Conservation (phyloP, 2,888 invertebrate species). For the Parthenolecanium corni region DNA sequence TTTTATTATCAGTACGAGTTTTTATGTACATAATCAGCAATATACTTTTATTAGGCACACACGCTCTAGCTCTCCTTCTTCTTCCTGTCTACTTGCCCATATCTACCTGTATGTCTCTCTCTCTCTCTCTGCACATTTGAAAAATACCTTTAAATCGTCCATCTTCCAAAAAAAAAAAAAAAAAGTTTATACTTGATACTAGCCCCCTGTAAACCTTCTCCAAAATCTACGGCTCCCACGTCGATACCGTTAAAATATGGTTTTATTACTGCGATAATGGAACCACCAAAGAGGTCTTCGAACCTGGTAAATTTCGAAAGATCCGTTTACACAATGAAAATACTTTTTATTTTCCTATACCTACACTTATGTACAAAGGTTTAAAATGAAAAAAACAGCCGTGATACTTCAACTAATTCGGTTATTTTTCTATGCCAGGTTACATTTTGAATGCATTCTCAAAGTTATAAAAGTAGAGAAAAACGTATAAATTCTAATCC, state of each 20-base stretch:
- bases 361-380: not conserved
- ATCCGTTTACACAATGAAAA: slow-evolving; percentile 10
- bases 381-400: no score
- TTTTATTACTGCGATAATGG: slow-evolving; percentile 27
- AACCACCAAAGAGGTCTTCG: slow-evolving; percentile 16
- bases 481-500: no score
- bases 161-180: not conserved
- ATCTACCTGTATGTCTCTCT: not conserved
- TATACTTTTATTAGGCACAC: slow-evolving; percentile 22
- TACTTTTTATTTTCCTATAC: not conserved
- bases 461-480: no score
- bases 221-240: slow-evolving; percentile 18
- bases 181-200: not conserved
- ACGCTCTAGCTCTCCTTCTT: not conserved
- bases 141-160: not conserved
- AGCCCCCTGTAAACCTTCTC: slow-evolving; percentile 1
- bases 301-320: not conserved
- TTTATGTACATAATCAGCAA: slow-evolving; percentile 19
- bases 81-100: not conserved
- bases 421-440: no score
- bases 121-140: not conserved
- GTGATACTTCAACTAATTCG: no score
- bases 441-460: no score
- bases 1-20: slow-evolving; percentile 17
- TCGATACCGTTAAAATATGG: slow-evolving; percentile 26